These are phyloP conservation scores for Scatophagus argus DNA, from an alignment of 2,113 vertebrate species.

Conservation along the genomic window DNA sequence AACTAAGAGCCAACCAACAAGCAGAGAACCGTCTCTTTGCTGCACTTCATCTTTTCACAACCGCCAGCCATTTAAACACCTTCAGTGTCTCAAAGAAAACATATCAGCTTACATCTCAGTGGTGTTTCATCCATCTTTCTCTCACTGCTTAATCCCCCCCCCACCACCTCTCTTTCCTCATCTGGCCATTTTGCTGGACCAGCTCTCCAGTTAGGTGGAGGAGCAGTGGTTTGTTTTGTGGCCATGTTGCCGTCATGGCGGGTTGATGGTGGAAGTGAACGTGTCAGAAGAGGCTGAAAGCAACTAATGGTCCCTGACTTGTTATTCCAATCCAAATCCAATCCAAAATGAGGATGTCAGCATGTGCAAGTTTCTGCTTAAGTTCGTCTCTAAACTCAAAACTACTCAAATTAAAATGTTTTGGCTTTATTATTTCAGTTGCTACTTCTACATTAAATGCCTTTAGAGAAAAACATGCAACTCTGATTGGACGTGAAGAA, in stretches of 20 bases:
- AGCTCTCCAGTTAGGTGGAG: neutral
- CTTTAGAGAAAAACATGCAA: neutral
- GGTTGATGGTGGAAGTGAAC: neutral
- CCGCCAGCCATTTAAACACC: constrained; percentile 20
- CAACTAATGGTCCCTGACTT: neutral
- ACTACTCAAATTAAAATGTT: neutral
- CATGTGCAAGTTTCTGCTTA: neutral
- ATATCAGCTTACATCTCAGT: constrained; percentile 31
- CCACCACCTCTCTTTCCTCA: neutral
- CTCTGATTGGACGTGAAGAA: too few species aligned
- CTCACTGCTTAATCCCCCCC: too few species aligned
- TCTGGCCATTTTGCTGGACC: neutral
- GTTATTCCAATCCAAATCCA: neutral
- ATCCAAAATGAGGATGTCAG: neutral
- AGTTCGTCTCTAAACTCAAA: neutral
- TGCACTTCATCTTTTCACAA: neutral
- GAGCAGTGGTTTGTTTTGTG: constrained; percentile 4
- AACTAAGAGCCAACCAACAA: neutral
- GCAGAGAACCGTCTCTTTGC: neutral
- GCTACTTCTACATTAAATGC: neutral
- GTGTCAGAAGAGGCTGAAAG: neutral
- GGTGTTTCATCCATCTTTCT: constrained; percentile 2
- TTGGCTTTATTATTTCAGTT: neutral
- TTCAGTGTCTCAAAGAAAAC: neutral
- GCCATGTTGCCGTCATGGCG: constrained; percentile 5